These are phyloP conservation scores for Heliothis subflexa DNA, from an alignment of 1,140 invertebrate species.

Conservation along the genomic window DNA sequence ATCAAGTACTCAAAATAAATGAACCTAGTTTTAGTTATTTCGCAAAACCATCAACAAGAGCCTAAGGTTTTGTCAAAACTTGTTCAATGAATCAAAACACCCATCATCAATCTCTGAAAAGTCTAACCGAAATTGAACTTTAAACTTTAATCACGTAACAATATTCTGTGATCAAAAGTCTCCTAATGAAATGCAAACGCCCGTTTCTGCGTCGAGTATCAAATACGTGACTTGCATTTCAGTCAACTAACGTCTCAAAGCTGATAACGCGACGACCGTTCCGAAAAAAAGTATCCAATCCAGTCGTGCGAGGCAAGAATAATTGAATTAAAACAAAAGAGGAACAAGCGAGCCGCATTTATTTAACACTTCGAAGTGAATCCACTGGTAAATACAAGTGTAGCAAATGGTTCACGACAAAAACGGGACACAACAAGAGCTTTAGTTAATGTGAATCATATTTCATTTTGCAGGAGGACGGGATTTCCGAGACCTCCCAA, in stretches of 20 bases:
- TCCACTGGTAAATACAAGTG: conserved; percentile 63
- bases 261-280: conserved; percentile 38
- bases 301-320: conserved; percentile 48
- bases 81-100: conserved; percentile 22
- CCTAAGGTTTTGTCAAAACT: conserved; percentile 18
- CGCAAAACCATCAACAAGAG: conserved; percentile 22
- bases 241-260: conserved; percentile 37
- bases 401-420: conserved; percentile 66
- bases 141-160: conserved; percentile 46
- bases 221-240: conserved; percentile 40
- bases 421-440: conserved; percentile 72
- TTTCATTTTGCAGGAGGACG: conserved; percentile 67
- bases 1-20: conserved; percentile 1
- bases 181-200: conserved; percentile 42
- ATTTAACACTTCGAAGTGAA: conserved; percentile 61
- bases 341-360: conserved; percentile 44
- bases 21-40: conserved; percentile 10
- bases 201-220: conserved; percentile 36
- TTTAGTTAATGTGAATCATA: conserved; percentile 75
- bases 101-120: conserved; percentile 3
- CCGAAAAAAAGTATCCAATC: conserved; percentile 50
- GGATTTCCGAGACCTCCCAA: conserved; percentile 65
- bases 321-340: conserved; percentile 56
- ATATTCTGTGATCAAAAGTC: conserved; percentile 46
- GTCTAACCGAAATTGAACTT: conserved; percentile 39